Conservation (phyloP, 2,113 vertebrate species). For the Callocephalon fimbriatum region DNA sequence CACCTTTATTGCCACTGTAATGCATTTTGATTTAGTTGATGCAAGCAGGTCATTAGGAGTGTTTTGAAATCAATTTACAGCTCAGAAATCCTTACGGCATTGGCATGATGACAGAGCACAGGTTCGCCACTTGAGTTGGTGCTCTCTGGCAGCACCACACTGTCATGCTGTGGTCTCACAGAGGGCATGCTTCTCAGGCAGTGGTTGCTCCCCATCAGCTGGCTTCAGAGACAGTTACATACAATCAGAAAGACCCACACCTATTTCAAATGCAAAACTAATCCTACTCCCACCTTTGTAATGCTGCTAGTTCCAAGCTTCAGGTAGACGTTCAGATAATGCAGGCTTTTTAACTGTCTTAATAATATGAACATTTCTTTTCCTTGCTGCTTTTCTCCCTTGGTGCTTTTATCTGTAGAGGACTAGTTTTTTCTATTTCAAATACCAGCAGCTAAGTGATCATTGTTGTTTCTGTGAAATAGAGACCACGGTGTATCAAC, state of each 20-base stretch:
- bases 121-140: rapidly evolving
- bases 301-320: not conserved
- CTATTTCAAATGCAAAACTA: not conserved
- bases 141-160: not conserved
- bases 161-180: not conserved
- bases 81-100: not conserved
- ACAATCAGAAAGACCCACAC: not conserved
- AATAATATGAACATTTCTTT: not conserved
- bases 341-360: not conserved
- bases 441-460: not conserved
- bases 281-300: not conserved
- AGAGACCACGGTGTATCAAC: not conserved
- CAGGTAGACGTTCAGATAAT: not conserved
- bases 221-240: not conserved
- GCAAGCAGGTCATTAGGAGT: not conserved
- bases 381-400: not conserved
- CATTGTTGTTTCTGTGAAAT: not conserved
- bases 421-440: not conserved
- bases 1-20: not conserved
- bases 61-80: constrained; percentile 25
- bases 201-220: not conserved
- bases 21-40: constrained; percentile 29
- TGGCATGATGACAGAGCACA: not conserved
- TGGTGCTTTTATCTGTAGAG: not conserved
- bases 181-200: not conserved